These are phyloP conservation scores for Ptiloglossa arizonensis DNA, from an alignment of 1,140 invertebrate genomes.

Conservation along the genomic window DNA sequence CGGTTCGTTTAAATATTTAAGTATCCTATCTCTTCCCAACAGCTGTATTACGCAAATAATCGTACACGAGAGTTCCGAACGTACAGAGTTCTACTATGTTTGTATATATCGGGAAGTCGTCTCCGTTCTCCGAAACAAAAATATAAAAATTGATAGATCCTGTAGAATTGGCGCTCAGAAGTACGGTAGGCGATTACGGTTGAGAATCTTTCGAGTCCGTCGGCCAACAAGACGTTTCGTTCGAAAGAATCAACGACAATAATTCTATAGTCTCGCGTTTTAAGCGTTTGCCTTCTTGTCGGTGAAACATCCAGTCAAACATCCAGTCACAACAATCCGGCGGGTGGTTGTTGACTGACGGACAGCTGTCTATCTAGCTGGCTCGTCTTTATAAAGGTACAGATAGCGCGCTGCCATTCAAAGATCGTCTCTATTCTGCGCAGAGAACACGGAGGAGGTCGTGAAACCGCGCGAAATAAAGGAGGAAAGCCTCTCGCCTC, in stretches of 20 bases:
- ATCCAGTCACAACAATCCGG: slow-evolving; percentile 72
- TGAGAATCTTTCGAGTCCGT: neutral
- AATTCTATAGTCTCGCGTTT: slow-evolving; percentile 46
- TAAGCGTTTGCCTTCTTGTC: slow-evolving; percentile 61
- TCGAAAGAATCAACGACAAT: slow-evolving; percentile 3
- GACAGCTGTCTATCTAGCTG: slow-evolving; percentile 62
- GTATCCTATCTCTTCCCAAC: too few relatives aligned
- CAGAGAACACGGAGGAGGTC: slow-evolving; percentile 15
- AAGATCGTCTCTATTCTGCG: slow-evolving; percentile 35
- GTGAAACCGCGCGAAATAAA: slow-evolving; percentile 44
- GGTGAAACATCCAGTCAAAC: slow-evolving; percentile 71
- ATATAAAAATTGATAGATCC: too few relatives aligned
- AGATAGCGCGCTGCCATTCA: slow-evolving; percentile 46
- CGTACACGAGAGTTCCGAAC: too few relatives aligned
- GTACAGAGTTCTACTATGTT: too few relatives aligned
- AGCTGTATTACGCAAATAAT: too few relatives aligned
- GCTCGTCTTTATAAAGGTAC: slow-evolving; percentile 44
- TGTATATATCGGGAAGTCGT: too few relatives aligned
- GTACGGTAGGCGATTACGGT: neutral
- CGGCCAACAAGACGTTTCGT: slow-evolving; percentile 15
- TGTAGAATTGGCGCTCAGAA: neutral
- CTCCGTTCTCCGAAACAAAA: too few relatives aligned
- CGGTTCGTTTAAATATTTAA: too few relatives aligned
- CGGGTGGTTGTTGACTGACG: slow-evolving; percentile 57
- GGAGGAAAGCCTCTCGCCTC: neutral